Percentiles rank a stretch among this genome's conserved stretches.
phyloP scores from a whole-genome alignment of 2,888 invertebrate genomes.

The Volucella bombylans region DNA sequence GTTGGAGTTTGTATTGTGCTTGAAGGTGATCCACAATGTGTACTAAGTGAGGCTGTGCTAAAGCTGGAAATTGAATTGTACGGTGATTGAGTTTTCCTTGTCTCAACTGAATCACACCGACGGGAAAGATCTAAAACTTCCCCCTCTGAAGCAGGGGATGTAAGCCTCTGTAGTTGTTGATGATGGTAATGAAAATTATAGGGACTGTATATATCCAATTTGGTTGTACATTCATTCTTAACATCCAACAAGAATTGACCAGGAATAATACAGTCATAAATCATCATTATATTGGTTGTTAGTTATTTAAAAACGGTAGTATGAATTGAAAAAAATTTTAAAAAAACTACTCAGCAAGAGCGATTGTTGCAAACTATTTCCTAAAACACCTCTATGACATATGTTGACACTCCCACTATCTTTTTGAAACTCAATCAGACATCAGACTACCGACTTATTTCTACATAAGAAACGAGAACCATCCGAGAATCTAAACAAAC shows the following conservation, averaged over 20 bases:
- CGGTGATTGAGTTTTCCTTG: conserved; percentile 81
- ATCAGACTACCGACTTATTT: too few species aligned
- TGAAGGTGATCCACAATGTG: conserved; percentile 65
- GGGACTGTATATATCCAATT: conserved; percentile 79
- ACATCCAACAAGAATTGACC: conserved; percentile 80
- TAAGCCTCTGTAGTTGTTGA: conserved; percentile 72
- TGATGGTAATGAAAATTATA: conserved; percentile 78
- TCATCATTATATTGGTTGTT: conserved; percentile 73
- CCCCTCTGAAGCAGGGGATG: conserved; percentile 77
- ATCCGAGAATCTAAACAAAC: too few species aligned
- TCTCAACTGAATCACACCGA: conserved; percentile 80
- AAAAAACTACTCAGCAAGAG: background rate
- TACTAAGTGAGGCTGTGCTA: conserved; percentile 78
- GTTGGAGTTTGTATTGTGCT: conserved; percentile 74
- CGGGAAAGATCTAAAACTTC: conserved; percentile 82
- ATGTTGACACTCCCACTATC: conserved; percentile 18
- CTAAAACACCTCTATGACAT: background rate
- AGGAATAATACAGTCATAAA: conserved; percentile 80
- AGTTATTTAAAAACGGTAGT: background rate
- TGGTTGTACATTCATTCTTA: conserved; percentile 77
- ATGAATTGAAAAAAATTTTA: background rate
- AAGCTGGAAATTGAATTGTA: conserved; percentile 80
- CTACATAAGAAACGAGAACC: too few species aligned
- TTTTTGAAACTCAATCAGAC: conserved; percentile 51
- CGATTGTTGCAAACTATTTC: background rate